phyloP scores from a whole-genome alignment of 2,888 invertebrate species.

The Lumbricus terrestris region DNA sequence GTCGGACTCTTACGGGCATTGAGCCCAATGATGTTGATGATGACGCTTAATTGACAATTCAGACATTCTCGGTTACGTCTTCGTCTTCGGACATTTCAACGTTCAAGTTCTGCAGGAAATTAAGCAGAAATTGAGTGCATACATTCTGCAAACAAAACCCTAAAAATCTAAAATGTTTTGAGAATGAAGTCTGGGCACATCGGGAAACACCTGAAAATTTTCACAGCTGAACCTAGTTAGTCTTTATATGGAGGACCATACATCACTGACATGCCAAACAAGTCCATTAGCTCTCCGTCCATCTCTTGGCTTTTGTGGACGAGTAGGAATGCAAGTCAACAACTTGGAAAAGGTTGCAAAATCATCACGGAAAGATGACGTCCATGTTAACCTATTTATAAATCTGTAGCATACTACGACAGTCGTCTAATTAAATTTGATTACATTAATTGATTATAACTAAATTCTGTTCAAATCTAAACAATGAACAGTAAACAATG shows the following conservation, averaged over 20 bases:
- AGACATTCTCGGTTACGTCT: neutral
- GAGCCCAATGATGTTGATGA: too few species aligned
- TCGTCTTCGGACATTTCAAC: neutral
- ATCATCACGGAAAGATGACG: too few species aligned
- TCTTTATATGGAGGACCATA: neutral
- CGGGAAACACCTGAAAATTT: neutral
- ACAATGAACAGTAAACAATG: too few species aligned
- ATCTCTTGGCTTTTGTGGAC: neutral
- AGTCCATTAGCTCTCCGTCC: neutral
- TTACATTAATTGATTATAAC: too few species aligned
- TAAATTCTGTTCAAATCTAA: too few species aligned
- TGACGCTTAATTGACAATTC: too few species aligned
- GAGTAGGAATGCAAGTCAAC: neutral
- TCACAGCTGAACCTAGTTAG: neutral
- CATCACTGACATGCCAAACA: neutral
- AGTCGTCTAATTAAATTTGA: too few species aligned
- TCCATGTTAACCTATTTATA: too few species aligned
- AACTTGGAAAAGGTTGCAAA: too few species aligned
- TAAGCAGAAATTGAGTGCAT: neutral
- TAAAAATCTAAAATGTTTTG: neutral
- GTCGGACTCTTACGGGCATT: too few species aligned
- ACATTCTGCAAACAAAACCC: neutral
- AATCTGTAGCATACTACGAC: too few species aligned
- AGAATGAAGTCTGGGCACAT: neutral
- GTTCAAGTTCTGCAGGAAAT: neutral